Evolutionary conservation across 2,888 invertebrate genomes (phyloP).

Genomic region (Gonocerus acuteangulatus): DNA sequence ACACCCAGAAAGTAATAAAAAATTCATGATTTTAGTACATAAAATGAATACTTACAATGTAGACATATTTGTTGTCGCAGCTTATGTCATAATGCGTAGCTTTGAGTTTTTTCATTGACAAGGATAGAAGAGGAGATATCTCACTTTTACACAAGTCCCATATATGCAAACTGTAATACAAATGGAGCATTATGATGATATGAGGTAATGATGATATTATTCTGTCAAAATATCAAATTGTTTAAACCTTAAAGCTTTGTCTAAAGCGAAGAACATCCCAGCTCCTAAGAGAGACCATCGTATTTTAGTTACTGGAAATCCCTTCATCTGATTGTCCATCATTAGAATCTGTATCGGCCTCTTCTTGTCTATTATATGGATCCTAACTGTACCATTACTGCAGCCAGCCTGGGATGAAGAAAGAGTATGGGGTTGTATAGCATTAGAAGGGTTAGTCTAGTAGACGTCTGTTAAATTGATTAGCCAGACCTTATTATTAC

Average conservation of each 20-base stretch:
- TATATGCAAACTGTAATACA: conserved; percentile 46
- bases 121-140: conserved; percentile 46
- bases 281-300: conserved; percentile 51
- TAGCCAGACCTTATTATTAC: no score
- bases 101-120: conserved; percentile 39
- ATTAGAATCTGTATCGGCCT: conserved; percentile 43
- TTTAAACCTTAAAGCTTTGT: conserved; percentile 45
- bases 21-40: no score
- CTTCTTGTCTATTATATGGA: conserved; percentile 46
- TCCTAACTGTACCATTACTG: conserved; percentile 47
- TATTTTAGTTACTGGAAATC: conserved; percentile 43
- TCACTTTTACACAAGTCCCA: conserved; percentile 51
- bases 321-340: conserved; percentile 31
- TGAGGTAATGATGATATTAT: no score
- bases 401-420: conserved; percentile 44
- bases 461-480: no score
- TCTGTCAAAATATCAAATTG: no score
- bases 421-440: no score
- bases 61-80: conserved; percentile 4
- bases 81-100: conserved; percentile 13
- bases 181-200: no score
- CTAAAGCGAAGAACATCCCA: conserved; percentile 48
- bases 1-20: no score
- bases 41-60: conserved; percentile 9
- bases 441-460: no score